Evolutionary conservation across 2,888 invertebrate species (phyloP), one percentile per base, ranked within the genome.

Genomic region (Synanthedon vespiformis): DNA sequence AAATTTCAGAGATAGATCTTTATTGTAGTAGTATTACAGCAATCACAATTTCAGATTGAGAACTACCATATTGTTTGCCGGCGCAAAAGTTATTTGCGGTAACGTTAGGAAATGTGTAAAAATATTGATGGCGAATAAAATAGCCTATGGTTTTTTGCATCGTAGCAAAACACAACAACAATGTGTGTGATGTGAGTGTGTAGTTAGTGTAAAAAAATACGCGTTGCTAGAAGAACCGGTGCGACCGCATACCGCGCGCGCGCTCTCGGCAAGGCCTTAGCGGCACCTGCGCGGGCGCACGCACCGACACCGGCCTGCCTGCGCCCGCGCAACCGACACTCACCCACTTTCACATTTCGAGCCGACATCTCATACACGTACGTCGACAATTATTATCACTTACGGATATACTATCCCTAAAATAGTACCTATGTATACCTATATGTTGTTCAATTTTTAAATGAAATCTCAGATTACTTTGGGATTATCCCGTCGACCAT

Each of bases 201-300:
- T 83, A 83, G 81, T 77, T 75, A 61, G 67, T 79, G 78, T 82
- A 83, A 84, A 86, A 59, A 86, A 86, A 84, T 78, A 80, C 79
- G 80, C 78, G 77, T 70, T 78, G 83, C 82, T 83, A 84, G 83
- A 77, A 79, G 78, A 87, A 87, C 87, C 87, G 87, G 87, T 86
- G 84, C 67, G 80, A 86, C 86, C 80, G 78, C 87, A 87, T 87
- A 77, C 85, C 83, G 69, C 66, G 74, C 79, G 78, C 73, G 77
- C 77, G 80, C 80, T 70, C 73, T 77, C 80, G 83, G 82, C 80
- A 81, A 80, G 82, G 80, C 80, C 50, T n/a, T 34, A 75, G 69
- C 64, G 64, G 67, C 77, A 74, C 75, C 74, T 72, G 75, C 74
- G 68, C 64, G 54, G 53, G 57, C 59, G 56, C 53, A 52, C 56